These are phyloP conservation scores for Istiophorus platypterus DNA, from an alignment of 2,113 vertebrate species.

Conservation along the genomic window DNA sequence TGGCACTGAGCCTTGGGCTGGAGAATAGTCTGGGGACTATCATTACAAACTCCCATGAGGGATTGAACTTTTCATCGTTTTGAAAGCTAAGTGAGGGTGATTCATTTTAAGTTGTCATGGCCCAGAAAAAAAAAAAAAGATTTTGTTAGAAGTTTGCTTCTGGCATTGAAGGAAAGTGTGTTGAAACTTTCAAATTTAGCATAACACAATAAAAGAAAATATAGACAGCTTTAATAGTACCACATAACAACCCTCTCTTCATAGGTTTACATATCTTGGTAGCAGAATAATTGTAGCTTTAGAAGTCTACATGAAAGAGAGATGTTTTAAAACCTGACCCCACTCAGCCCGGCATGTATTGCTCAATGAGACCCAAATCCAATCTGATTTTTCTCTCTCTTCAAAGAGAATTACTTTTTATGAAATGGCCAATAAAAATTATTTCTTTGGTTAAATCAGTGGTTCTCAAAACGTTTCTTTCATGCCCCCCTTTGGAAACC, in stretches of 20 bases:
- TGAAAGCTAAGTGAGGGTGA: not conserved
- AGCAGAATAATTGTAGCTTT: too few relatives aligned
- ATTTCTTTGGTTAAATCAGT: too few relatives aligned
- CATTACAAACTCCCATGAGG: not conserved
- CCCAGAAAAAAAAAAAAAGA: too few relatives aligned
- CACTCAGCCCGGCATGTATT: not conserved
- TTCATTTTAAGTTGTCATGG: not conserved
- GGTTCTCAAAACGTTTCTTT: too few relatives aligned
- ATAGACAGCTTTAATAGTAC: too few relatives aligned
- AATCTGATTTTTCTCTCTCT: not conserved
- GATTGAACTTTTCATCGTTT: not conserved
- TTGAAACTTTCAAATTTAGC: not conserved
- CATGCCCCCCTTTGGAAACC: too few relatives aligned
- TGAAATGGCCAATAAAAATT: too few relatives aligned
- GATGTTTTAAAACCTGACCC: not conserved
- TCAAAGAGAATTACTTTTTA: not conserved
- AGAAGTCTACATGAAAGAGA: too few relatives aligned
- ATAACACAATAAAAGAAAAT: not conserved
- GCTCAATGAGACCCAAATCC: not conserved
- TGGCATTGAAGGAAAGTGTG: not conserved
- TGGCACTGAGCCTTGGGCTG: slow-evolving; percentile 1
- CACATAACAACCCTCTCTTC: too few relatives aligned
- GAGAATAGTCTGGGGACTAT: slow-evolving; percentile 9
- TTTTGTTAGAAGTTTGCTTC: not conserved
- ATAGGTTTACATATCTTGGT: too few relatives aligned